A percentile compares a stretch with the other conserved stretches of the same genome.
phyloP scores from a whole-genome alignment of 1,140 invertebrate species.

The Drosophila malerkotliana region DNA sequence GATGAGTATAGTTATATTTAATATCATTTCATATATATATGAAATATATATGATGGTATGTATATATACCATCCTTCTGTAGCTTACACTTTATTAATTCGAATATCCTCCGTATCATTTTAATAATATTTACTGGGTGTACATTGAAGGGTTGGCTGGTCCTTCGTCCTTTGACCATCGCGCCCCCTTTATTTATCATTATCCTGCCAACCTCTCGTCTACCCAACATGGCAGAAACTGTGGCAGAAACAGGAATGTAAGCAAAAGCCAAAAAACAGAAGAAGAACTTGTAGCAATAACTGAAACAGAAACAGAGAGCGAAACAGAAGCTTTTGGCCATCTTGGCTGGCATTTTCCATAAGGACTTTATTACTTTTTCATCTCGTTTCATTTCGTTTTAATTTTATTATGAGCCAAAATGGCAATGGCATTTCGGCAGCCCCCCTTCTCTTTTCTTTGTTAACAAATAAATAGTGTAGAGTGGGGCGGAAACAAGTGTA shows the following conservation, averaged over 20 bases:
- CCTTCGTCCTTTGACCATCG: slow-evolving; percentile 7
- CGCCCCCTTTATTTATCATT: slow-evolving; percentile 30
- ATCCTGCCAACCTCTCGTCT: slow-evolving; percentile 30
- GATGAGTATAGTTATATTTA: too few relatives aligned
- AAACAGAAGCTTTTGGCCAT: slow-evolving; percentile 51
- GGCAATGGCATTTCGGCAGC: slow-evolving; percentile 53
- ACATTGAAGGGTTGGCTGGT: slow-evolving; percentile 36
- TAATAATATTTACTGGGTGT: slow-evolving; percentile 14
- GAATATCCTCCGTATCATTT: background rate
- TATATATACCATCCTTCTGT: background rate
- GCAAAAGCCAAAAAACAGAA: slow-evolving; percentile 37
- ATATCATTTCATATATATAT: background rate
- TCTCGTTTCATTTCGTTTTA: slow-evolving; percentile 82
- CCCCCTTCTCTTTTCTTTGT: slow-evolving; percentile 6
- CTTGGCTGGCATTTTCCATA: slow-evolving; percentile 74
- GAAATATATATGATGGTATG: too few relatives aligned
- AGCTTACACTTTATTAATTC: background rate
- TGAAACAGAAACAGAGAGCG: slow-evolving; percentile 2
- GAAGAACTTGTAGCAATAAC: slow-evolving; percentile 9
- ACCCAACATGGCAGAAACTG: slow-evolving; percentile 44
- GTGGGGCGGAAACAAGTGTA: slow-evolving; percentile 31
- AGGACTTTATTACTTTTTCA: slow-evolving; percentile 83
- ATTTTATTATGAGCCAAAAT: slow-evolving; percentile 81
- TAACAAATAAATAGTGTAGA: background rate
- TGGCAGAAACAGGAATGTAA: slow-evolving; percentile 15